Base-by-base conservation (phyloP, 2,797 vertebrate species). In the Gastrophryne carolinensis region DNA sequence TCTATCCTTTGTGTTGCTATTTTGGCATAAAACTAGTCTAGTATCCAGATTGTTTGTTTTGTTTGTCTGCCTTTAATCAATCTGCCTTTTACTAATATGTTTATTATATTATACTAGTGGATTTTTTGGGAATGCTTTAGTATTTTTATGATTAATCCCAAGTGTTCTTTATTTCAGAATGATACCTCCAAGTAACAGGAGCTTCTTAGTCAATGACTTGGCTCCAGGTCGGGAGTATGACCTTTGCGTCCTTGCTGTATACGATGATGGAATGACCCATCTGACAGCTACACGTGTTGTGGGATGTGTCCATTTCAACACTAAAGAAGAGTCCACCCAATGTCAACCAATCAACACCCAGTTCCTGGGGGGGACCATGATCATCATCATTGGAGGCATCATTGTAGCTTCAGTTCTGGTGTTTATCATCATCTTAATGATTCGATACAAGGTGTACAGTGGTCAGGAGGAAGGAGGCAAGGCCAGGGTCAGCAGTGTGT, bases 401-500 rank as follows among this genome's bases (percentile, higher is more conserved):
- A 94, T 94, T 27, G 93, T 94, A 52, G 93, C 91, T 1, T 94
- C 93, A 0, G 93, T 94, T 79, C 89, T 98, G 19, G 95, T 98
- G 78, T 97, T 98, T 88, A 98, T 98, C 83, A 91, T 98, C 83
- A 95, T 98, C 86, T 91, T 98, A 79, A 96, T 96, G 93, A 97
- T 97, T 78, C 93, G 96, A 34, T 98, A 97, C 89, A 98, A 97
- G 80, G 92, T 95, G 60, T 94, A 96, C 47, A 88, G 91, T 24
- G 86, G 90, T 27, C 89, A 90, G 0, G 91, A 94, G 2, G 87
- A 90, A 2, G 85, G 87, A 0, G 54, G 77, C 3, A 93, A 94
- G 71, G 76, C 86, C 54, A 91, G 91, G 78, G 87, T 90, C 81
- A 90, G 86, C 84, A 91, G 71, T 50, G 75, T 77, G 1, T 77